Conservation (phyloP, 2,888 invertebrate species). For the Acanthopleura granulata region DNA sequence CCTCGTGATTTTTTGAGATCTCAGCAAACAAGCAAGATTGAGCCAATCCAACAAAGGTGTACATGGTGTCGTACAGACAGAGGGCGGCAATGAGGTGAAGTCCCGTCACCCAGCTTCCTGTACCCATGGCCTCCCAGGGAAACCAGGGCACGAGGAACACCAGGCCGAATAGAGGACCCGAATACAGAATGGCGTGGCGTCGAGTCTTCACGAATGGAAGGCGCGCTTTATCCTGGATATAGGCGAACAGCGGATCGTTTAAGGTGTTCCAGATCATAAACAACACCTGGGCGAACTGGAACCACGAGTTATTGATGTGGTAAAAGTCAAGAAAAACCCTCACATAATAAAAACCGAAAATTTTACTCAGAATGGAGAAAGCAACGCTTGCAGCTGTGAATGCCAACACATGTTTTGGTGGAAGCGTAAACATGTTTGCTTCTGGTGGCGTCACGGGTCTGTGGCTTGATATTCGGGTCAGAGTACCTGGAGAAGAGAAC, state of each 20-base stretch:
- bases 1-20: conserved; percentile 46
- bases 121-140: conserved; percentile 50
- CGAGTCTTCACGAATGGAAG: conserved; percentile 58
- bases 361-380: conserved; percentile 44
- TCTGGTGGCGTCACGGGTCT: no score
- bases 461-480: no score
- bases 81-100: conserved; percentile 63
- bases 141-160: conserved; percentile 67
- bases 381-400: conserved; percentile 42
- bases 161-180: conserved; percentile 59
- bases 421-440: neutral
- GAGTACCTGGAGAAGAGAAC: no score
- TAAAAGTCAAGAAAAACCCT: conserved; percentile 66
- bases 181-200: conserved; percentile 58
- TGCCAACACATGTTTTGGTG: conserved; percentile 26
- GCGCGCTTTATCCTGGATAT: conserved; percentile 46
- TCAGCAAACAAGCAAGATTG: conserved; percentile 64
- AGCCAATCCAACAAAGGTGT: conserved; percentile 63
- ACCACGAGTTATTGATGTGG: conserved; percentile 64
- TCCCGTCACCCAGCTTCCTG: conserved; percentile 49
- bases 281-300: conserved; percentile 62
- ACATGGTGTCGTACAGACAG: conserved; percentile 67
- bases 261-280: conserved; percentile 70
- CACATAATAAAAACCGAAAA: conserved; percentile 69
- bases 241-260: conserved; percentile 69